Base-by-base conservation (phyloP, 2,113 vertebrate genomes). In the Neogale vison region DNA sequence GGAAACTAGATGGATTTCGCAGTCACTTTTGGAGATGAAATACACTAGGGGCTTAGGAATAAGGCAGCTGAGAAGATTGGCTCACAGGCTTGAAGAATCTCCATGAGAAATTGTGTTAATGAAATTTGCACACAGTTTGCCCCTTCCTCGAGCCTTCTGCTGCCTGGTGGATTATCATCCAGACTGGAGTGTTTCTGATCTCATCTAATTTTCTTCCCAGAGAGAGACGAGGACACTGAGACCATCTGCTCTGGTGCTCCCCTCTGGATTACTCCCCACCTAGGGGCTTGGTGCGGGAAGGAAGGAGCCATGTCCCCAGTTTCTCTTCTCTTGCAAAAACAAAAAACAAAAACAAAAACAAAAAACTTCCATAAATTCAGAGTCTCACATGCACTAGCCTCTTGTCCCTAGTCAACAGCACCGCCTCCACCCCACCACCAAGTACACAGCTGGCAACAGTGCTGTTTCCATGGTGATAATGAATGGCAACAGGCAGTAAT, bases 381-480 rank as follows among this genome's bases (percentile, higher is more conserved):
- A 91, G 85, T 93, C 84, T 21, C 85, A 85, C 85, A 67, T 61
- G 76, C 34, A 61, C 47, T 94, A 94, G 88, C 57, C 65, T 94
- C 97, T 84, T 90, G 94, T 98, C 81, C 92, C 77, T 61, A 96
- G 71, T 39, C 47, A 96, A 79, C 23, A 97, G 71, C 55, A 81
- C 81, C 0, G 6, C 85, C 96, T 87, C 90, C 93, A 97, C 67
- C 65, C 74, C 36, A 83, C 52, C 31, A 83, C 94, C 72, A 95
- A 97, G 81, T 88, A 83, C 97, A 97, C 97, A 98, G 97, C 97
- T 98, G 98, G 97, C 96, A 97, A 96, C 77, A 89, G 85, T 93
- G 74, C 96, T 91, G 97, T 98, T 98, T 96, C 98, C 97, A 98
- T 98, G 97, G 98, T 82, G 97, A 98, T 97, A 96, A 93, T 97